Conservation (phyloP, 2,113 vertebrate species). For the Corvus cornix region DNA sequence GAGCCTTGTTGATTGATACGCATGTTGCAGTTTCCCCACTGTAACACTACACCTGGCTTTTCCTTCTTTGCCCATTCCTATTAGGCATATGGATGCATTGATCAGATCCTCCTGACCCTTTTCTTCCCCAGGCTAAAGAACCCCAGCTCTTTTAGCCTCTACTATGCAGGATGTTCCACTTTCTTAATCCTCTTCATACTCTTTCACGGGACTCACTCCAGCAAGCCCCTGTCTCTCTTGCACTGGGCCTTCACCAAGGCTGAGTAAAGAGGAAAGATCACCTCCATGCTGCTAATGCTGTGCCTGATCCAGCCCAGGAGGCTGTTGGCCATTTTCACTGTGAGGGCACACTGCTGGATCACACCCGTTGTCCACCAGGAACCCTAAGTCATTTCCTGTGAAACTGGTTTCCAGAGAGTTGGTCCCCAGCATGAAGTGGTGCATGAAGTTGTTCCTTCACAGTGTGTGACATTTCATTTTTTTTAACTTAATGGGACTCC, state of each 20-base stretch:
- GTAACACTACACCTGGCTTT: not conserved
- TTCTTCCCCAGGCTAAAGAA: not conserved
- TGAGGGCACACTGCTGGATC: not conserved
- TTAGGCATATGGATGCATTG: not conserved
- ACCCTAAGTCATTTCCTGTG: not conserved
- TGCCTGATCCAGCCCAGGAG: not conserved
- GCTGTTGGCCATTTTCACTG: not conserved
- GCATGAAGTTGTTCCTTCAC: not conserved
- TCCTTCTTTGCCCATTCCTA: not conserved
- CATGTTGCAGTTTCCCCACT: too few species aligned
- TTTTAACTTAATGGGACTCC: not conserved
- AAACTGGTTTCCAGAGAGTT: not conserved
- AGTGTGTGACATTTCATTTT: not conserved
- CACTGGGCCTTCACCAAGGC: not conserved
- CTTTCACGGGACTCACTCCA: not conserved
- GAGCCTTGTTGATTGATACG: too few species aligned
- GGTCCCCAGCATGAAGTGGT: not conserved
- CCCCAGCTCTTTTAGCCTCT: not conserved
- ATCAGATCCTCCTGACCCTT: not conserved
- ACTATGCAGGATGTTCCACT: not conserved
- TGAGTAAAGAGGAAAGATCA: not conserved
- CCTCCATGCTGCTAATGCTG: not conserved
- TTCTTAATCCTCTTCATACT: not conserved
- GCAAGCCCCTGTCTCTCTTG: not conserved
- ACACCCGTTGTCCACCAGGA: rapidly evolving